Evolutionary conservation across 2,797 vertebrate species (phyloP).

Genomic region (Spondyliosoma cantharus): DNA sequence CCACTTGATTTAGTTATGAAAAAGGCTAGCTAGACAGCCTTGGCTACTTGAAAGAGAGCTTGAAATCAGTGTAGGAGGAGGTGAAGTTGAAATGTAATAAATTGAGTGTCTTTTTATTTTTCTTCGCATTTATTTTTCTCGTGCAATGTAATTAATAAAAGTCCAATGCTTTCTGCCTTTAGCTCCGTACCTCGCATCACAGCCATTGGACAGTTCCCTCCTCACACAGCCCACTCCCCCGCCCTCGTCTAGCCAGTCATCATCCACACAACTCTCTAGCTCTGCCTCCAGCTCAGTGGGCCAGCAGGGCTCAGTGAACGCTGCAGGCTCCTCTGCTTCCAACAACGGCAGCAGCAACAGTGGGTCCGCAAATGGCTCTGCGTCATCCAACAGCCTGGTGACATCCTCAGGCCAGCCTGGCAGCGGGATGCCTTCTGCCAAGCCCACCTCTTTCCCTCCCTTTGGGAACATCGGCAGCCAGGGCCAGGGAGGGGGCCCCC

Average conservation of each 20-base stretch:
- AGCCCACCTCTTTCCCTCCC: slow-evolving; percentile 90
- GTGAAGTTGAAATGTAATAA: slow-evolving; percentile 37
- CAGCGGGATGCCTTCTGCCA: slow-evolving; percentile 86
- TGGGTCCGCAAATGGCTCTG: slow-evolving; percentile 80
- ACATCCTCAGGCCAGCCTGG: slow-evolving; percentile 83
- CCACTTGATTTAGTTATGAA: slow-evolving; percentile 29
- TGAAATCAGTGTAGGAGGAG: slow-evolving; percentile 46
- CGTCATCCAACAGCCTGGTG: slow-evolving; percentile 83
- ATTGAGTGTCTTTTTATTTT: slow-evolving; percentile 18
- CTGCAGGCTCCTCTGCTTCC: slow-evolving; percentile 80
- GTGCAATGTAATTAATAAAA: slow-evolving; percentile 24
- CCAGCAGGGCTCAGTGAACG: slow-evolving; percentile 82
- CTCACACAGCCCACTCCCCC: slow-evolving; percentile 91
- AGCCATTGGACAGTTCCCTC: slow-evolving; percentile 93
- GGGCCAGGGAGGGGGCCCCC: slow-evolving; percentile 80
- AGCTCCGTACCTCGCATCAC: slow-evolving; percentile 98
- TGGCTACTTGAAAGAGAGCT: slow-evolving; percentile 46
- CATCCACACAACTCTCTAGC: slow-evolving; percentile 83
- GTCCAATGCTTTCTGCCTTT: slow-evolving; percentile 49
- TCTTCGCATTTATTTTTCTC: slow-evolving; percentile 13
- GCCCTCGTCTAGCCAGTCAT: slow-evolving; percentile 84
- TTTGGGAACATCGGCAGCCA: slow-evolving; percentile 89
- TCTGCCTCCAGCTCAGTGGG: slow-evolving; percentile 74
- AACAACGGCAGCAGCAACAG: slow-evolving; percentile 76
- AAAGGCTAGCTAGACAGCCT: slow-evolving; percentile 47